Conservation (phyloP, 2,113 vertebrate genomes). For the Bufo gargarizans region DNA sequence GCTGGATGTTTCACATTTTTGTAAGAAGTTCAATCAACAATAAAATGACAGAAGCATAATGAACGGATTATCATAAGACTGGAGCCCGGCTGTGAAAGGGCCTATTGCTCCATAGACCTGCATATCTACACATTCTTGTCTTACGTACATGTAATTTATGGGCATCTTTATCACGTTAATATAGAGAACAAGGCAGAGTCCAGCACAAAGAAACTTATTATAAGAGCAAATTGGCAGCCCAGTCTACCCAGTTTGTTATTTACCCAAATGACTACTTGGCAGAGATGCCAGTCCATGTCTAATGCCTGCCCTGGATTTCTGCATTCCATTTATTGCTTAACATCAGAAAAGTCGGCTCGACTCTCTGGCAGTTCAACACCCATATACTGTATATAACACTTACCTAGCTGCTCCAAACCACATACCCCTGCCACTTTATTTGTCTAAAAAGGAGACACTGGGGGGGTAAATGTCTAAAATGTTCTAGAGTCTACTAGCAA, state of each 20-base stretch:
- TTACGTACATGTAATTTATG: not conserved
- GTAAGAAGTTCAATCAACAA: constrained; percentile 35
- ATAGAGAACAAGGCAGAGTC: not conserved
- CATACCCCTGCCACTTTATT: not conserved
- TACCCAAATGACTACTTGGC: constrained; percentile 23
- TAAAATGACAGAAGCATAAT: constrained; percentile 48
- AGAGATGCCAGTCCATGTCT: constrained; percentile 1
- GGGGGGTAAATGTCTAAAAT: not conserved
- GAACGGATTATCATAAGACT: constrained; percentile 25
- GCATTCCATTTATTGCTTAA: constrained; percentile 15
- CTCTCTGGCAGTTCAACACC: not conserved
- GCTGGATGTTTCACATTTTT: constrained; percentile 50
- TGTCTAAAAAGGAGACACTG: not conserved
- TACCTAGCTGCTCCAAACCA: not conserved
- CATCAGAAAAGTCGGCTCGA: not conserved
- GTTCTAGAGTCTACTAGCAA: not conserved
- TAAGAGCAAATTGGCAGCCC: constrained; percentile 17
- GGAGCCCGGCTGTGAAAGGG: not conserved
- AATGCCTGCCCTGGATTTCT: not conserved
- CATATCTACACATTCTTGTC: constrained; percentile 17
- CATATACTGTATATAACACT: not conserved
- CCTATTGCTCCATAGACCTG: constrained; percentile 27
- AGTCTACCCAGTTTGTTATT: constrained; percentile 17
- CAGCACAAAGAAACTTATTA: constrained; percentile 18
- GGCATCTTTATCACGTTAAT: not conserved